These are phyloP conservation scores for Dicerorhinus sumatrensis DNA, from an alignment of 2,113 vertebrate species.

Conservation along the genomic window DNA sequence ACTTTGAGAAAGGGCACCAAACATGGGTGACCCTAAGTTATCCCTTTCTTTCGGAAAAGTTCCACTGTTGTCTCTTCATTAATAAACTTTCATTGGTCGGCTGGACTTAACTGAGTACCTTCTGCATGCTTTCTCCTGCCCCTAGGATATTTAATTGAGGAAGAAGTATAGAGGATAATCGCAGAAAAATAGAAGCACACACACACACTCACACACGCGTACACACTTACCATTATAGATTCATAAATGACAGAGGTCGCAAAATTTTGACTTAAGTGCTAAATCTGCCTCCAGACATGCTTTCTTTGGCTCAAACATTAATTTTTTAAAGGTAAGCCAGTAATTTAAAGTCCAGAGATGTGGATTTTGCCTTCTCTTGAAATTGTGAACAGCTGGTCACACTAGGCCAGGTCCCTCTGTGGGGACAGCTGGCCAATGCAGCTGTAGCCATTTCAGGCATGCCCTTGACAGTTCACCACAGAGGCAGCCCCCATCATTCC, in stretches of 20 bases:
- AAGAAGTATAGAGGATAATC: conserved; percentile 4
- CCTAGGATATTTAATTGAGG: neutral
- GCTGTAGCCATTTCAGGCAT: neutral
- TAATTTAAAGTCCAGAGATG: neutral
- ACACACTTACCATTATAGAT: neutral
- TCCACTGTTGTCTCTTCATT: neutral
- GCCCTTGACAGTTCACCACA: neutral
- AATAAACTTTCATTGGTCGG: neutral
- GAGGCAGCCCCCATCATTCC: neutral
- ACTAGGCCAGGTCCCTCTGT: neutral
- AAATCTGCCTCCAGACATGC: neutral
- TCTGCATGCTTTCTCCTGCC: neutral
- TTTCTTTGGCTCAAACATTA: neutral
- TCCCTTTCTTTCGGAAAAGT: neutral
- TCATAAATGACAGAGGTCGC: neutral
- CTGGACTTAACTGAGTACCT: neutral
- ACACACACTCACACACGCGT: neutral
- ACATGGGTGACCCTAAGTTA: neutral
- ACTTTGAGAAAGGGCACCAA: neutral
- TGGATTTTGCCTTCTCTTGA: conserved; percentile 23
- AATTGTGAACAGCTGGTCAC: neutral
- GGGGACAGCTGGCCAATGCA: neutral
- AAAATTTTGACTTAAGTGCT: neutral
- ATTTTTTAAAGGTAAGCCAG: conserved; percentile 15
- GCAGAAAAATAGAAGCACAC: neutral